Percentiles rank a stretch among this genome's conserved stretches.
These are phyloP conservation scores for Drosophila triauraria DNA, from an alignment of 1,140 invertebrate species.

Conservation along the genomic window DNA sequence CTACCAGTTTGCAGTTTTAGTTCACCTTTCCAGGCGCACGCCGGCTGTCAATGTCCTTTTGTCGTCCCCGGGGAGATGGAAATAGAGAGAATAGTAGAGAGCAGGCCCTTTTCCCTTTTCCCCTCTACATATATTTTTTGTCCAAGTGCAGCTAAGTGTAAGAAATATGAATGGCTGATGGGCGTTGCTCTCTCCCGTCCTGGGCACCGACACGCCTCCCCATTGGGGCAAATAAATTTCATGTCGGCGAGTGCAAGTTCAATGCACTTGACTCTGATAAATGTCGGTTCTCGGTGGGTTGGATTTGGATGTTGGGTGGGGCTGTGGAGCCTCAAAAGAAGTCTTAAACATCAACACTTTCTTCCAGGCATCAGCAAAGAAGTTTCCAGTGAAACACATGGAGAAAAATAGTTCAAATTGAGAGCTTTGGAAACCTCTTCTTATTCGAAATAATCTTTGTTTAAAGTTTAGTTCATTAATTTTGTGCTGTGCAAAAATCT, in stretches of 20 bases:
- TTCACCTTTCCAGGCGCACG: constrained; percentile 62
- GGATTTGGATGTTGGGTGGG: constrained; percentile 9
- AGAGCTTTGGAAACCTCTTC: no score
- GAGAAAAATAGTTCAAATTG: neutral
- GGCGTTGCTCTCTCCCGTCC: constrained; percentile 29
- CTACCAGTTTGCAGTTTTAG: constrained; percentile 51
- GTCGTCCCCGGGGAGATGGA: constrained; percentile 9
- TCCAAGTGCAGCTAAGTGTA: constrained; percentile 73
- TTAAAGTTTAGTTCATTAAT: neutral
- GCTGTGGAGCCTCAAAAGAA: constrained; percentile 34
- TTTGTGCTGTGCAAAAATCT: neutral
- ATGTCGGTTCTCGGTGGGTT: constrained; percentile 61
- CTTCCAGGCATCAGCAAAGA: constrained; percentile 25
- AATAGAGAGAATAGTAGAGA: neutral
- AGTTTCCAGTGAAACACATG: constrained; percentile 14
- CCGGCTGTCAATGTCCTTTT: constrained; percentile 69
- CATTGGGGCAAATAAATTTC: constrained; percentile 70
- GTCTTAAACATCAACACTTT: constrained; percentile 49
- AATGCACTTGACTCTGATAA: constrained; percentile 77
- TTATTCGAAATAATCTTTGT: no score
- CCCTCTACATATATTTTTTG: constrained; percentile 39
- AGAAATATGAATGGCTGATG: constrained; percentile 77
- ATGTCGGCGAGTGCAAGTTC: constrained; percentile 55
- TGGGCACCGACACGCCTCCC: constrained; percentile 57
- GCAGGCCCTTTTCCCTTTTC: neutral